Evolutionary conservation across 92 coral and sea anemone species (phyloP), one percentile per base, ranked within the genome.

Genomic region (Paragorgia papillata): DNA sequence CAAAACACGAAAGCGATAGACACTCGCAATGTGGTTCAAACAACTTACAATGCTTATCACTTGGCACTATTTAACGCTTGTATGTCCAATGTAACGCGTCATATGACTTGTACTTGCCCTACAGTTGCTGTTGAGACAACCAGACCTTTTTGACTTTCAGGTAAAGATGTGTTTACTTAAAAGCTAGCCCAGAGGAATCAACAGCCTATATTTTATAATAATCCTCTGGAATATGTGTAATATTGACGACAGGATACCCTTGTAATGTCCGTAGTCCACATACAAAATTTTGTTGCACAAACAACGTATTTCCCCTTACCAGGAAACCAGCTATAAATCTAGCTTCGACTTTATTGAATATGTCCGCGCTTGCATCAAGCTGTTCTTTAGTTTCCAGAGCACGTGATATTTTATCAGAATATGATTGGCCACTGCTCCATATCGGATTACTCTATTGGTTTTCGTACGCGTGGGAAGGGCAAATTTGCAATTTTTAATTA

Each of bases 291-390:
- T 55, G 44, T 55, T 19, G 1, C 31, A 9, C 13, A 21, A 24
- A 51, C 13, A 22, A 28, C 19, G 1, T 21, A 24, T 30, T 54
- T 71, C 22, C 61, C 24, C 13, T 34, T 17, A 0, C 1, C 31
- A 9, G n/a, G 29, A 29, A 48, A 41, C 54, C 51, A 64, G n/a
- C 35, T 19, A n/a, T n/a, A 49, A 49, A 14, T 2, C 30, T 28
- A 14, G 14, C 53, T 63, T 56, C 54, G 76, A 71, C 63, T 71
- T 53, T 71, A 71, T 71, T 55, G 30, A 71, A 32, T 71, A 51
- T 31, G 64, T 71, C 78, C 78, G 64, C 78, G 78, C 51, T 71
- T 71, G 76, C 76, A 69, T 37, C 61, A 71, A 71, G 64, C 62
- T 53, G 78, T 22, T 15, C 15, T 53, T 71, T 7, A 6, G 15